Percentiles rank a stretch among this genome's conserved stretches.
Evolutionary conservation across 2,888 invertebrate species (phyloP).

Genomic region (Tillus elongatus): DNA sequence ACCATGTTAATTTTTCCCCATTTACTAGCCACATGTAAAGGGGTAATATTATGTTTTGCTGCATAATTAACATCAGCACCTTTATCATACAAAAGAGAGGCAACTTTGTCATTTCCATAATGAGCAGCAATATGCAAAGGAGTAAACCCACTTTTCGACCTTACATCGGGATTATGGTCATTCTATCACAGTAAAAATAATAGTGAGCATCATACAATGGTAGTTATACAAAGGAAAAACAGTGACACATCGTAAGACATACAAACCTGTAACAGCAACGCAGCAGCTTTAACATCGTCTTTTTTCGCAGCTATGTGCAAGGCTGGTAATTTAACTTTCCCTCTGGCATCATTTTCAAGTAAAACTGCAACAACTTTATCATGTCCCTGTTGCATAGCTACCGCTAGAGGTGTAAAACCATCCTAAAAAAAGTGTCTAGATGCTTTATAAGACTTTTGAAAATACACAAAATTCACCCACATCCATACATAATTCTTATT

Average conservation of each 20-base stretch:
- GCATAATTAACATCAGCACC: slow-evolving; percentile 93
- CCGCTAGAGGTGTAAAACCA: slow-evolving; percentile 95
- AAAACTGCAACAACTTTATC: slow-evolving; percentile 94
- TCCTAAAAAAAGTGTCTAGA: slow-evolving; percentile 57
- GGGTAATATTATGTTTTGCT: slow-evolving; percentile 97
- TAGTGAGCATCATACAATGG: no score
- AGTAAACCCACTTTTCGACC: slow-evolving; percentile 96
- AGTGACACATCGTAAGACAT: no score
- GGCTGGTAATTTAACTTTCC: slow-evolving; percentile 91
- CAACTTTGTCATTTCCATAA: slow-evolving; percentile 95
- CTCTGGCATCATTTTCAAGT: slow-evolving; percentile 91
- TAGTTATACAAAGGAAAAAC: no score
- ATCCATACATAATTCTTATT: no score
- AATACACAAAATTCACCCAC: no score
- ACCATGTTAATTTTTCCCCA: slow-evolving; percentile 97
- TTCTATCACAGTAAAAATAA: slow-evolving; percentile 55
- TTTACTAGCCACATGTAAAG: slow-evolving; percentile 94
- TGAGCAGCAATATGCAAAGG: slow-evolving; percentile 97
- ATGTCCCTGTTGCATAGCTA: slow-evolving; percentile 98
- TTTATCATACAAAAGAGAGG: slow-evolving; percentile 74
- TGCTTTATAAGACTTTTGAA: no score
- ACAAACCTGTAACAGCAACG: slow-evolving; percentile 70
- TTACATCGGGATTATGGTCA: slow-evolving; percentile 94
- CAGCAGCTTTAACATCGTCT: slow-evolving; percentile 94
- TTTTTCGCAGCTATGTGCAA: slow-evolving; percentile 98